Evolutionary conservation across 2,113 vertebrate species (phyloP).

Genomic region (Melozone crissalis): DNA sequence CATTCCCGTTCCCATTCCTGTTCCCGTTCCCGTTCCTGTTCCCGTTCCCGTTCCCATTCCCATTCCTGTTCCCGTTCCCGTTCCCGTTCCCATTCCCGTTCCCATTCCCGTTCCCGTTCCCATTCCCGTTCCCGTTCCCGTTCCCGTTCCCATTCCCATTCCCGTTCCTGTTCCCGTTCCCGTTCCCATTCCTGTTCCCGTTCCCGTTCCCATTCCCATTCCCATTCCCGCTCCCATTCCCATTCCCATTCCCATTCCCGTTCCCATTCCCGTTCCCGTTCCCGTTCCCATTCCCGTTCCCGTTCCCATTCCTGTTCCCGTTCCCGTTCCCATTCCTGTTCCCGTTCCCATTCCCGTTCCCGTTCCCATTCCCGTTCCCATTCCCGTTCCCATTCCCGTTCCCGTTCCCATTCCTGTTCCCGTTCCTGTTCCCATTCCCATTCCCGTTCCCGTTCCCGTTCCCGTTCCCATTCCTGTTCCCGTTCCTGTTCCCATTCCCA

Average conservation of each 20-base stretch:
- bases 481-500: no score
- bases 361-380: no score
- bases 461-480: background rate
- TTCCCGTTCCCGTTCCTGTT: background rate
- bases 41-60: background rate
- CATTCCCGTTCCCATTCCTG: fast-evolving
- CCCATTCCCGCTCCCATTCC: no score
- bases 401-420: background rate
- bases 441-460: no score
- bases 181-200: background rate
- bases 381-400: no score
- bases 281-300: no score
- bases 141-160: no score
- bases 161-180: no score
- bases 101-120: background rate
- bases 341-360: background rate
- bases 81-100: background rate
- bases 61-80: background rate
- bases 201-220: no score
- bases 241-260: background rate
- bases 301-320: background rate
- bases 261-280: background rate
- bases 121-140: background rate
- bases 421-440: no score
- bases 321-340: background rate